Percentiles rank a stretch among this genome's conserved stretches.
Conservation (phyloP, 2,113 vertebrate species). For the Bombycilla garrulus region DNA sequence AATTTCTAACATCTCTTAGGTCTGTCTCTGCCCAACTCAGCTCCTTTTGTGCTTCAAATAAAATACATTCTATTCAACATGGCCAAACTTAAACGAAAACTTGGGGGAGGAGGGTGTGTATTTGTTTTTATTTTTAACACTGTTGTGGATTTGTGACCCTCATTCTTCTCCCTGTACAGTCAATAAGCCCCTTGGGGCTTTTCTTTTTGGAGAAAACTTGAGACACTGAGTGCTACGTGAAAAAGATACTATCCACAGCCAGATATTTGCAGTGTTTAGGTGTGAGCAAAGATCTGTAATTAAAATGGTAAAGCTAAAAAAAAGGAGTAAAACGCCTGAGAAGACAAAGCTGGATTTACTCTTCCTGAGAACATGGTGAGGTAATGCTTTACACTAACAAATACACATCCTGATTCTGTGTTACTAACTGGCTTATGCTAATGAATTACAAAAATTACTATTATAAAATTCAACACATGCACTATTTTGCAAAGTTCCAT, state of each 20-base stretch:
- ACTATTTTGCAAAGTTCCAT: background rate
- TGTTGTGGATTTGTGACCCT: background rate
- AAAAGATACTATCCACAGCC: background rate
- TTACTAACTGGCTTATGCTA: background rate
- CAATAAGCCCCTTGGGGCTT: background rate
- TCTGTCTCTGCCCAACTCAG: background rate
- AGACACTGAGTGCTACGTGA: background rate
- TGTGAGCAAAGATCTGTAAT: background rate
- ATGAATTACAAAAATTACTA: background rate
- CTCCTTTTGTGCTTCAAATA: background rate
- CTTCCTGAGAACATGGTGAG: background rate
- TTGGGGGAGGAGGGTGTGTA: rapidly evolving
- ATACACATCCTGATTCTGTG: background rate
- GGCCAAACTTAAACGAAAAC: background rate
- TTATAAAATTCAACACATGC: background rate
- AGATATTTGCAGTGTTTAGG: background rate
- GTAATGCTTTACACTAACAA: background rate
- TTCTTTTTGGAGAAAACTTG: background rate
- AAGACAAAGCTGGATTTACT: background rate
- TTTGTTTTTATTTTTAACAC: background rate
- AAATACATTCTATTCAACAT: background rate
- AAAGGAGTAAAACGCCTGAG: background rate
- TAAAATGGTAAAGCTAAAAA: background rate
- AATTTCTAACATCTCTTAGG: background rate
- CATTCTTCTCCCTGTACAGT: background rate